phyloP scores from a whole-genome alignment of 2,888 invertebrate genomes.

The Sthenelais limicola region DNA sequence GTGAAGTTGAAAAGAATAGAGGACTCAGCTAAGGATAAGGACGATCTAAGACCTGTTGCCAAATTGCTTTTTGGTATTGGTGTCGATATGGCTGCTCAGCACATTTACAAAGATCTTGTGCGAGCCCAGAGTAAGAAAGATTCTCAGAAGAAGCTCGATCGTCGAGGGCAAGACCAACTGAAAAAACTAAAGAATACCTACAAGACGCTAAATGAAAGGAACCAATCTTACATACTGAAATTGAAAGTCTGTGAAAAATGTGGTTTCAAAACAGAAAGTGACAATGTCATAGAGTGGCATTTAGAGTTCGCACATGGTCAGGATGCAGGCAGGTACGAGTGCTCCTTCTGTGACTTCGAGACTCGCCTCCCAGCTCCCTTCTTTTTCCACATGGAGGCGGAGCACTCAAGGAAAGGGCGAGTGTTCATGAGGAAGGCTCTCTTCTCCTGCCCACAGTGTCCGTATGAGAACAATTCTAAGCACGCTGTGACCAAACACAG shows the following conservation, averaged over 20 bases:
- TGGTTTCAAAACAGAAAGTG: constrained; percentile 41
- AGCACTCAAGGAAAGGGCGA: constrained; percentile 87
- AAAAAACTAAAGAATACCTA: constrained; percentile 74
- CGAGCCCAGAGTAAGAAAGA: constrained; percentile 88
- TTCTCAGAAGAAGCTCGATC: constrained; percentile 73
- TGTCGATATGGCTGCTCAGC: constrained; percentile 90
- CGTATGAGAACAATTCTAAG: constrained; percentile 94
- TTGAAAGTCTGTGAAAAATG: constrained; percentile 39
- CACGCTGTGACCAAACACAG: constrained; percentile 90
- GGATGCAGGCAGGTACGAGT: constrained; percentile 75
- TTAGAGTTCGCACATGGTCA: constrained; percentile 46
- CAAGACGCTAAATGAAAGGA: constrained; percentile 29
- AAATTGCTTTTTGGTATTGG: constrained; percentile 94
- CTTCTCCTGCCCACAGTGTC: constrained; percentile 78
- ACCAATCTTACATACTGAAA: constrained; percentile 26
- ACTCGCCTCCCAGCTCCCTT: constrained; percentile 80
- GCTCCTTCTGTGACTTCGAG: constrained; percentile 87
- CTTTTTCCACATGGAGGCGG: constrained; percentile 88
- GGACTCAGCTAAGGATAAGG: constrained; percentile 36
- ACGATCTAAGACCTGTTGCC: constrained; percentile 77
- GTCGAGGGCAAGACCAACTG: constrained; percentile 76
- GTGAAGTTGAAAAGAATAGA: constrained; percentile 33
- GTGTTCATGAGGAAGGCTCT: constrained; percentile 88
- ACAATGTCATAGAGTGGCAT: constrained; percentile 46
- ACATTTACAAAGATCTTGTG: constrained; percentile 92